phyloP scores from a whole-genome alignment of 2,797 vertebrate genomes.

The Epinephelus awoara region DNA sequence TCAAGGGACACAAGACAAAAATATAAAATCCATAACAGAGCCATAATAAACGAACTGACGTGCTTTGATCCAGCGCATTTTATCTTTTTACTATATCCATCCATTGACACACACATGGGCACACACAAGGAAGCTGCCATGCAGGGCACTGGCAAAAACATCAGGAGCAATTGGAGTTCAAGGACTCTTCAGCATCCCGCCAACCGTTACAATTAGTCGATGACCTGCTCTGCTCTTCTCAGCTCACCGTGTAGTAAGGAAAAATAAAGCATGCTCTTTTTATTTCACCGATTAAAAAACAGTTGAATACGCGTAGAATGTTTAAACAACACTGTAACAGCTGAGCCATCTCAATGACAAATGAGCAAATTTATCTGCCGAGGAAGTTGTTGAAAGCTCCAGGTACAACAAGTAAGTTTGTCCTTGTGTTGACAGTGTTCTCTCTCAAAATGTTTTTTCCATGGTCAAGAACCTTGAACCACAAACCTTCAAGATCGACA shows the following conservation, averaged over 20 bases:
- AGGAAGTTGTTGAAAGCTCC: background rate
- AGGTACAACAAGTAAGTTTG: background rate
- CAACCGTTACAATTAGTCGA: background rate
- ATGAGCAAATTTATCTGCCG: no score
- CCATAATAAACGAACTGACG: background rate
- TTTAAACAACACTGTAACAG: background rate
- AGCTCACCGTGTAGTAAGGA: background rate
- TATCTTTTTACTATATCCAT: background rate
- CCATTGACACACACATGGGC: background rate
- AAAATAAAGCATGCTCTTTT: background rate
- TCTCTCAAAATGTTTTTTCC: background rate
- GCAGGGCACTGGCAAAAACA: background rate
- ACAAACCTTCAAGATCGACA: background rate
- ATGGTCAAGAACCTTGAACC: slow-evolving; percentile 10
- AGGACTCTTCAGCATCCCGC: background rate
- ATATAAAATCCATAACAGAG: background rate
- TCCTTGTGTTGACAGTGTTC: background rate
- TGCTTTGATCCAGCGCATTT: background rate
- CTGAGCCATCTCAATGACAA: background rate
- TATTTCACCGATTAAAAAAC: background rate
- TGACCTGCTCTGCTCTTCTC: background rate
- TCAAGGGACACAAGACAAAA: background rate
- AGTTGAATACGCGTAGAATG: no score
- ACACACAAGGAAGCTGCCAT: background rate
- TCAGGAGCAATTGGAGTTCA: background rate